Evolutionary conservation across 2,113 vertebrate species (phyloP).

Genomic region (Pseudorasbora parva): DNA sequence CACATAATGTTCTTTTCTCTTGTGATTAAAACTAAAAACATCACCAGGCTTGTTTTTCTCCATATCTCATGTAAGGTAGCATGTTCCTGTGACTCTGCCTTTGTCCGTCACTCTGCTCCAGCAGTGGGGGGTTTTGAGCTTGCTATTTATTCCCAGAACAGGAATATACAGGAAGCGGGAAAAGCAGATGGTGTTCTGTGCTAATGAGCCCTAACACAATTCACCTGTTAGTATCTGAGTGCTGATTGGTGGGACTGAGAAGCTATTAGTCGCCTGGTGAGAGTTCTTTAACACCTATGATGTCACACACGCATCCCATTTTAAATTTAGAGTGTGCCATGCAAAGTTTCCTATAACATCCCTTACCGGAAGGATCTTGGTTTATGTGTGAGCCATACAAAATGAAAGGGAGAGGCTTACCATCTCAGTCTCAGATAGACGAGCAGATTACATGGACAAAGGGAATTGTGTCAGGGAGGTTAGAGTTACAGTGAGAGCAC

Average conservation of each 20-base stretch:
- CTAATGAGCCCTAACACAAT: conserved; percentile 12
- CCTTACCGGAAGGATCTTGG: neutral
- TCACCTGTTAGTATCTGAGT: conserved; percentile 27
- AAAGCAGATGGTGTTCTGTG: conserved; percentile 33
- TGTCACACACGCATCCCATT: neutral
- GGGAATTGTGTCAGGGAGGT: neutral
- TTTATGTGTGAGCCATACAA: neutral
- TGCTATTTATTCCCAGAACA: conserved; percentile 34
- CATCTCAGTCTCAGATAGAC: neutral
- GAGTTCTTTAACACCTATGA: conserved; percentile 19
- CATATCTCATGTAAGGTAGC: neutral
- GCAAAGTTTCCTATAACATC: conserved; percentile 8
- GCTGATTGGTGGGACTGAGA: conserved; percentile 18
- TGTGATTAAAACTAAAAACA: conserved; percentile 33
- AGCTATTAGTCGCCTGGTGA: conserved; percentile 27
- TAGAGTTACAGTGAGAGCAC: neutral
- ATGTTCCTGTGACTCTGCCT: conserved; percentile 35
- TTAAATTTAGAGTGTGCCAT: neutral
- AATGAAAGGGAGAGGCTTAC: conserved; percentile 1
- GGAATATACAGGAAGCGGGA: conserved; percentile 37
- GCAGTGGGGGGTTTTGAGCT: conserved; percentile 16
- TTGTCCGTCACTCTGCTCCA: conserved; percentile 6
- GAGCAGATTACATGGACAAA: conserved; percentile 13
- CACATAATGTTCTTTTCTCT: conserved; percentile 46
- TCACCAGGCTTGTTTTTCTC: conserved; percentile 4